These are phyloP conservation scores for Agonopterix subpropinquella DNA, from an alignment of 2,888 invertebrate species.

Conservation along the genomic window DNA sequence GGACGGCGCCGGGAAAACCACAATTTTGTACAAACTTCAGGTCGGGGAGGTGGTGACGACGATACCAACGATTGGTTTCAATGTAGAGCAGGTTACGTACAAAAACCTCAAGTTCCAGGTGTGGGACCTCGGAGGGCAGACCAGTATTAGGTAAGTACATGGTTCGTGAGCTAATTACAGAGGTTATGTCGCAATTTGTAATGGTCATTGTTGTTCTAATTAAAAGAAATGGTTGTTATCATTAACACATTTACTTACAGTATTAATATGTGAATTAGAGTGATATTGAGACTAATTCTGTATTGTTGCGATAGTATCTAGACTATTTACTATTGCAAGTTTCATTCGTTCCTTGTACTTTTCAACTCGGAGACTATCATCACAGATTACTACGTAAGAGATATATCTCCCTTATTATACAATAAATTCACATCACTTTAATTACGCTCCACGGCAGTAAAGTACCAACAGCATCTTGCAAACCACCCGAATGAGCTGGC, in stretches of 20 bases:
- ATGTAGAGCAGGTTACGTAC: conserved; percentile 99
- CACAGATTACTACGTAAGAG: no score
- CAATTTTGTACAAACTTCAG: conserved; percentile 97
- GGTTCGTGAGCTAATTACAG: conserved; percentile 2
- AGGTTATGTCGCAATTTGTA: conserved; percentile 24
- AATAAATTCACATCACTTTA: no score
- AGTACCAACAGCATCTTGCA: no score
- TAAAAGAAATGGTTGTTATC: not conserved
- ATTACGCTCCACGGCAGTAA: no score
- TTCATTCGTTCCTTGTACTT: no score
- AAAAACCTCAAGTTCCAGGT: conserved; percentile 99
- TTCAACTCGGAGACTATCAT: no score
- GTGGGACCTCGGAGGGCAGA: conserved; percentile 99
- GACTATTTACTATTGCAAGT: no score
- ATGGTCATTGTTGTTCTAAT: conserved; percentile 8
- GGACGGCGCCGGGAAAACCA: conserved; percentile 99
- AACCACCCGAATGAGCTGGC: no score
- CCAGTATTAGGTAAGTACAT: conserved; percentile 90
- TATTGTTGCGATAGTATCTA: no score
- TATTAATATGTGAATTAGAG: not conserved
- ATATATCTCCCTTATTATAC: no score
- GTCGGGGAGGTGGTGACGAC: conserved; percentile 99
- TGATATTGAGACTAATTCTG: not conserved
- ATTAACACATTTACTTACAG: not conserved
- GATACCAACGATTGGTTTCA: conserved; percentile 98